Evolutionary conservation across 2,888 invertebrate species (phyloP), one percentile per base, ranked within the genome.

Genomic region (Oxyteleia sp.): DNA sequence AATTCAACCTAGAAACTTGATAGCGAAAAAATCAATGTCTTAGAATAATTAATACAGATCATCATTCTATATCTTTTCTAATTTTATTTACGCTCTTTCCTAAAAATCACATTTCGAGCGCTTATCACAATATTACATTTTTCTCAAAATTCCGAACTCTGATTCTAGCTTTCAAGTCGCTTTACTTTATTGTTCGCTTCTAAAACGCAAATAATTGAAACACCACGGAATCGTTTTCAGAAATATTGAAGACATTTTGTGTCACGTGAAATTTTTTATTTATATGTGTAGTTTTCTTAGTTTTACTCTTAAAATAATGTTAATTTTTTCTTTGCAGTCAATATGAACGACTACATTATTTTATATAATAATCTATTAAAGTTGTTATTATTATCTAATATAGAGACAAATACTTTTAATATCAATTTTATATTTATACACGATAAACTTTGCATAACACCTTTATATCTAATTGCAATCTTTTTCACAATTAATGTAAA

Each of bases 41-140:
- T 66, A 38, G 20, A 15, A 61, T 61, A 13, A 41, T 41, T 13
- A 51, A 23, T 18, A 35, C 15, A 35, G 35, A 49, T 16, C 13
- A 38, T 11, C 11, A n/a, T 13, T 57, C 23, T 23, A 45, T 23
- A 47, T 43, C 35, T 45, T 5, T 8, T 11, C 23, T 69, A 57
- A 53, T 66, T 41, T 35, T 16, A 51, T 23, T 66, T 18, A 13
- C 35, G 57, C 43, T 69, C 20, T 47, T 72, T 16, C 29, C 29
- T 61, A 51, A 49, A 35, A 41, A 74, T 75, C 74, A 75, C 74
- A 64, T 75, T 57, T 64, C 13, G 47, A 64, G 74, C 55, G 47
- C 55, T 75, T 75, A 75, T 64, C 64, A 75, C 74, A 75, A 38
- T 38, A 41, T 45, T 64, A 53, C 15, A 64, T 38, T 49, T 71